Evolutionary conservation across 2,797 vertebrate genomes (phyloP).

Genomic region (Chanos chanos): DNA sequence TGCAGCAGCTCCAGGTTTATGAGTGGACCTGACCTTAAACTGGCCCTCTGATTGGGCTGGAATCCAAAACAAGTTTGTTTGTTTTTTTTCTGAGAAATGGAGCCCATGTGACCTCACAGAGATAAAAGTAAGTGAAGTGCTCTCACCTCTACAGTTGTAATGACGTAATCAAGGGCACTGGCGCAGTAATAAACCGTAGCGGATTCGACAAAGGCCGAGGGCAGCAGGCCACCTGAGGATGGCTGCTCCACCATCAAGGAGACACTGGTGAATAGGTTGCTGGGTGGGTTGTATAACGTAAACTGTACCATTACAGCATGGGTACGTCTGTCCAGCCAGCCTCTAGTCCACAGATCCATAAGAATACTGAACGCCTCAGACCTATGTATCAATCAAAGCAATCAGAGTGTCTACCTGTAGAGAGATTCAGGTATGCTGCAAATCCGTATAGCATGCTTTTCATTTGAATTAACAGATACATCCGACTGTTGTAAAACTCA

Average conservation of each 20-base stretch:
- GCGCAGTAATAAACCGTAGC: conserved; percentile 52
- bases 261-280: conserved; percentile 68
- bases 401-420: not conserved
- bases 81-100: too few relatives aligned
- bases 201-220: conserved; percentile 64
- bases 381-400: conserved; percentile 47
- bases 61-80: too few relatives aligned
- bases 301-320: conserved; percentile 62
- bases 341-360: conserved; percentile 40
- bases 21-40: too few relatives aligned
- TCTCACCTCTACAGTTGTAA: conserved; percentile 69
- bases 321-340: conserved; percentile 58
- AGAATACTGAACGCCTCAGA: conserved; percentile 48
- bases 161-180: conserved; percentile 44
- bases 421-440: not conserved
- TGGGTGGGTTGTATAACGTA: conserved; percentile 66
- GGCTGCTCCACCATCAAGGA: conserved; percentile 54
- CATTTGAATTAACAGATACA: too few relatives aligned
- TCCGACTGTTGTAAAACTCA: too few relatives aligned
- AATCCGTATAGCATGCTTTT: too few relatives aligned
- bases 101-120: too few relatives aligned
- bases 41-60: too few relatives aligned
- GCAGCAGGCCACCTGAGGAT: conserved; percentile 39
- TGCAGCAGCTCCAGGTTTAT: too few relatives aligned
- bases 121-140: conserved; percentile 12